phyloP scores from a whole-genome alignment of 2,888 invertebrate genomes.

The Eilema sororculum region DNA sequence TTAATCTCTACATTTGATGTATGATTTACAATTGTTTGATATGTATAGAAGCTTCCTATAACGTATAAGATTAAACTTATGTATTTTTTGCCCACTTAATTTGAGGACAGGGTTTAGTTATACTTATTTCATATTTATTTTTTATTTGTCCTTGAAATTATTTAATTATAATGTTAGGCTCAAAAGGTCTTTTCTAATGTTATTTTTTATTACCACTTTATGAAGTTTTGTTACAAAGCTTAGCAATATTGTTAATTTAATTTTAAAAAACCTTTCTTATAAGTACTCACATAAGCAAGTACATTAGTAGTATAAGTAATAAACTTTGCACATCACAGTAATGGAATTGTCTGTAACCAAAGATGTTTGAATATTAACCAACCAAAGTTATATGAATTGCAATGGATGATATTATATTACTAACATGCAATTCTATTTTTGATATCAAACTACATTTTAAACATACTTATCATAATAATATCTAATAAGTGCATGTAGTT shows the following conservation, averaged over 20 bases:
- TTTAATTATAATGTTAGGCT: slow-evolving; percentile 31
- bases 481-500: slow-evolving; percentile 33
- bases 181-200: slow-evolving; percentile 44
- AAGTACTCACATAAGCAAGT: slow-evolving; percentile 41
- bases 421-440: slow-evolving; percentile 59
- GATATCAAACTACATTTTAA: slow-evolving; percentile 53
- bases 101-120: slow-evolving; percentile 42
- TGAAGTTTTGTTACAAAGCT: slow-evolving; percentile 41
- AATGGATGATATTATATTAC: slow-evolving; percentile 42
- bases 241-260: slow-evolving; percentile 47
- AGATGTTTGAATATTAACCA: slow-evolving; percentile 59
- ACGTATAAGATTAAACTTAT: slow-evolving; percentile 39
- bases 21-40: slow-evolving; percentile 48
- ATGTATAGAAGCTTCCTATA: slow-evolving; percentile 42
- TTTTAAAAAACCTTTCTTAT: slow-evolving; percentile 40
- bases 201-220: slow-evolving; percentile 43
- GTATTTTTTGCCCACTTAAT: slow-evolving; percentile 35
- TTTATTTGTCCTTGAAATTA: slow-evolving; percentile 32
- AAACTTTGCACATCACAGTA: slow-evolving; percentile 53
- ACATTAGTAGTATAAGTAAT: slow-evolving; percentile 41
- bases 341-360: slow-evolving; percentile 62
- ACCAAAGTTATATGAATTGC: slow-evolving; percentile 63
- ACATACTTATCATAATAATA: slow-evolving; percentile 30
- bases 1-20: slow-evolving; percentile 49
- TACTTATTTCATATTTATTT: slow-evolving; percentile 49